Evolutionary conservation across 2,113 vertebrate species (phyloP), one percentile per base, ranked within the genome.

Genomic region (Lepisosteus oculatus): DNA sequence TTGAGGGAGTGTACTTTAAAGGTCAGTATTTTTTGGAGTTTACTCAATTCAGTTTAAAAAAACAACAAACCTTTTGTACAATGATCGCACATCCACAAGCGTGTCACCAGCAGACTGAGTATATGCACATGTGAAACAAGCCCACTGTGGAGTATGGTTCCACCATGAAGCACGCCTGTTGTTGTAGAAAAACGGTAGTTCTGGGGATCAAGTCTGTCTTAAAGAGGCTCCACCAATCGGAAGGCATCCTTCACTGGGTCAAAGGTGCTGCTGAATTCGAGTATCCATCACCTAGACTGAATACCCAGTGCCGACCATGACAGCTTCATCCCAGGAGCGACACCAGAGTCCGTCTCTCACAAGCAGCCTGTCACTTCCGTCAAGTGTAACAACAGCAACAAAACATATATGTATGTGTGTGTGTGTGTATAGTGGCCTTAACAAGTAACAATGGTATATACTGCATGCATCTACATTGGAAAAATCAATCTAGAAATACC

Each of bases 391-490:
- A 55, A 45, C 3, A 42, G 9, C 62, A 55, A 76, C 43, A 55
- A 45, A 6, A 42, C 56, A 51, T 69, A 73, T 65, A 29, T 29
- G 29, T 29, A 29, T 29, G 55, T 67, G 65, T 41, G 44, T 70
- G 64, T 76, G 57, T 71, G 69, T 65, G 68, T 74, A 62, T 74
- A 71, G 72, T 71, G 68, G 65, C 64, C 59, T 56, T 71, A 57
- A 61, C 6, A 61, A 61, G 47, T 51, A 51, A 67, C n/a, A 73
- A 73, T 3, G 43, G 59, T 73, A 29, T 29, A 71, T 70, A 55
- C 42, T 67, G 68, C 76, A 77, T 77, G 71, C 54, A 29, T 68
- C 47, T 47, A 56, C 61, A 57, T 45, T 61, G 54, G 54, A 67
- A 55, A 67, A 55, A 42, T 61, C 55, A 8, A 68, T n/a, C 15